Percentiles rank a stretch among this genome's conserved stretches.
Evolutionary conservation across 2,113 vertebrate species (phyloP).

Genomic region (Prolemur simus): DNA sequence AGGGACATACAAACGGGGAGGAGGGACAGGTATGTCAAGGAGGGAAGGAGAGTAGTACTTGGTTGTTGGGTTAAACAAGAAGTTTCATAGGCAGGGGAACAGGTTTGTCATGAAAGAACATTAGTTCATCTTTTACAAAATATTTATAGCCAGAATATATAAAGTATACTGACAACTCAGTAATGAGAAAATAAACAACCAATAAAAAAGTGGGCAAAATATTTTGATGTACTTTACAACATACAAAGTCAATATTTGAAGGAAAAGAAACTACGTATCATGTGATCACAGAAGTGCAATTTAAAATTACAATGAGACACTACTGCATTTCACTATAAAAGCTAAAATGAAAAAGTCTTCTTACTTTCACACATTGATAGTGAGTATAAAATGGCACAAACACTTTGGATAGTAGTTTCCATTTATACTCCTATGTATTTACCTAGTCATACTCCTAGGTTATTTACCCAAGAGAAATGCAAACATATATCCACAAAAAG

Average conservation of each 20-base stretch:
- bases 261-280: neutral
- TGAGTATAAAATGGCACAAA: neutral
- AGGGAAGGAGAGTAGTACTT: neutral
- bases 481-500: neutral
- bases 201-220: neutral
- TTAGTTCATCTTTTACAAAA: neutral
- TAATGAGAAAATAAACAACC: neutral
- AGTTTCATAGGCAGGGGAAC: neutral
- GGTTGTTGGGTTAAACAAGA: neutral
- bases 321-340: neutral
- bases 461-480: constrained; percentile 13
- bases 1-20: too few species aligned
- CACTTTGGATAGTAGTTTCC: neutral
- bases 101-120: neutral
- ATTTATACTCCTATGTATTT: neutral
- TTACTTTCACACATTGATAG: neutral
- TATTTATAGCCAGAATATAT: neutral
- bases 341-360: constrained; percentile 5
- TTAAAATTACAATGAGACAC: neutral
- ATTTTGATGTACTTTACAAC: neutral
- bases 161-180: neutral
- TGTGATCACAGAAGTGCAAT: neutral
- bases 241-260: neutral
- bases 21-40: neutral
- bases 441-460: neutral